A percentile compares a stretch with the other conserved stretches of the same genome.
Conservation (phyloP, 1,140 invertebrate genomes). For the Drosophila kurseongensis region DNA sequence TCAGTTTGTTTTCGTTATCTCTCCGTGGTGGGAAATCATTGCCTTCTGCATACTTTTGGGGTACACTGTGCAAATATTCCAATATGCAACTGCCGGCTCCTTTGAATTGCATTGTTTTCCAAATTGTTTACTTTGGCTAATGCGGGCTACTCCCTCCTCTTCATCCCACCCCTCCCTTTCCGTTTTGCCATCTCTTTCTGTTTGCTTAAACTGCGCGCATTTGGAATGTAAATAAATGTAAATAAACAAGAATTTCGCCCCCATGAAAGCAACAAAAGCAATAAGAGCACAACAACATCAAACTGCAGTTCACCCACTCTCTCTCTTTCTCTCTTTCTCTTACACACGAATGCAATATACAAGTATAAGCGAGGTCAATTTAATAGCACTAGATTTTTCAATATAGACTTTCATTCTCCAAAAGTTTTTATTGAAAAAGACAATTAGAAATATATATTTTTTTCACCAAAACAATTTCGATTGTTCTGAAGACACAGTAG, state of each 20-base stretch:
- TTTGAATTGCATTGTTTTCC: slow-evolving; percentile 61
- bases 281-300: slow-evolving; percentile 30
- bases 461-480: no score
- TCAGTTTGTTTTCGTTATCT: slow-evolving; percentile 75
- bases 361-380: slow-evolving; percentile 12
- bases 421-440: no score
- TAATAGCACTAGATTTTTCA: not conserved
- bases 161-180: not conserved
- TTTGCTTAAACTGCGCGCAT: slow-evolving; percentile 71
- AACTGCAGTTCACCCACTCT: slow-evolving; percentile 36
- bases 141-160: slow-evolving; percentile 35
- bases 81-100: slow-evolving; percentile 33
- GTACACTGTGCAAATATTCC: slow-evolving; percentile 62
- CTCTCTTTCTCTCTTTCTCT: slow-evolving; percentile 7
- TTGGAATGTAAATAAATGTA: slow-evolving; percentile 76
- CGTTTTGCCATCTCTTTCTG: slow-evolving; percentile 16
- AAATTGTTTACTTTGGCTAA: slow-evolving; percentile 55
- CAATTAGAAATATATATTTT: no score
- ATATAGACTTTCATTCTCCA: not conserved
- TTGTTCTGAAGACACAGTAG: no score
- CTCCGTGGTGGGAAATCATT: slow-evolving; percentile 16
- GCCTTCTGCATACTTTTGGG: slow-evolving; percentile 78
- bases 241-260: slow-evolving; percentile 76
- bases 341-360: slow-evolving; percentile 10
- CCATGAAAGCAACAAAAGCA: slow-evolving; percentile 47